phyloP scores from a whole-genome alignment of 2,888 invertebrate species.

The Globia sparganii region DNA sequence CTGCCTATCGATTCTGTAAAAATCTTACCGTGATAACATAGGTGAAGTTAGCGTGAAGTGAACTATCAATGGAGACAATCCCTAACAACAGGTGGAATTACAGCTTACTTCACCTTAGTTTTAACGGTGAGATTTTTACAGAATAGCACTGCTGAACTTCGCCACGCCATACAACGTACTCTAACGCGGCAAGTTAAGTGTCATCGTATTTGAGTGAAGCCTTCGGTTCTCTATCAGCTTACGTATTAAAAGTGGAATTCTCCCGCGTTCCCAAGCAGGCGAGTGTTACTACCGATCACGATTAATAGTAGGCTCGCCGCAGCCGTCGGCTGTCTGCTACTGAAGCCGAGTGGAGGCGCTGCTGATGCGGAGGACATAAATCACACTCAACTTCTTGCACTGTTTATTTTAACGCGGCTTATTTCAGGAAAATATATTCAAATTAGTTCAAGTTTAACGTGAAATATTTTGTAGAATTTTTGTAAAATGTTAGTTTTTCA shows the following conservation, averaged over 20 bases:
- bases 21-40: too few species aligned
- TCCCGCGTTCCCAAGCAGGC: constrained; percentile 13
- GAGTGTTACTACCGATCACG: constrained; percentile 66
- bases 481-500: background rate
- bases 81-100: too few species aligned
- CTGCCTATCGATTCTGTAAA: too few species aligned
- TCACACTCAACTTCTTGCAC: constrained; percentile 62
- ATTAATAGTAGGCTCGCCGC: constrained; percentile 74
- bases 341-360: constrained; percentile 43
- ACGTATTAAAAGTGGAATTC: constrained; percentile 16
- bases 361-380: constrained; percentile 64
- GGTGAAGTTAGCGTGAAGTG: too few species aligned
- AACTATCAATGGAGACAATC: too few species aligned
- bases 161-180: background rate
- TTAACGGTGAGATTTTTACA: too few species aligned
- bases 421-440: constrained; percentile 26
- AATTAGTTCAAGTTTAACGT: background rate
- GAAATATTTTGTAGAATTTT: background rate
- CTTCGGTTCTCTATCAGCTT: background rate
- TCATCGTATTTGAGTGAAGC: background rate
- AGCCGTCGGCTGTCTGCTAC: constrained; percentile 55
- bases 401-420: constrained; percentile 44
- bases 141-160: too few species aligned
- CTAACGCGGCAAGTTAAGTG: background rate
- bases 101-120: too few species aligned